Conservation (phyloP, 2,113 vertebrate genomes). For the Erythrocebus patas region DNA sequence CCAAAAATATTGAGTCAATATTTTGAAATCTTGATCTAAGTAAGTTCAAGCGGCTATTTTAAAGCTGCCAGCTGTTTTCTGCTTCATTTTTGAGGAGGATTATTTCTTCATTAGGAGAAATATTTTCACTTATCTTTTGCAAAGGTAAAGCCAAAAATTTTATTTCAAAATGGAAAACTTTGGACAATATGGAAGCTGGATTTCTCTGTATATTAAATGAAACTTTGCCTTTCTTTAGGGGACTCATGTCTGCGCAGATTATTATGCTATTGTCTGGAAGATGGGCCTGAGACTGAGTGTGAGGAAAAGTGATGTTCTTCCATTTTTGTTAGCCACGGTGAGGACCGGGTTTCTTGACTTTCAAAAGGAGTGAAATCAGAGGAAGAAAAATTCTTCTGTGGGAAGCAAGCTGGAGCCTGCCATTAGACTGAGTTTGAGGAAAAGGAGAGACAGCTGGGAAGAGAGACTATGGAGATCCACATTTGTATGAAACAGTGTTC, state of each 20-base stretch:
- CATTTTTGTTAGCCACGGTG: not conserved
- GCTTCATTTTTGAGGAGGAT: constrained; percentile 34
- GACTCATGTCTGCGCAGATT: not conserved
- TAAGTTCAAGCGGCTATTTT: constrained; percentile 38
- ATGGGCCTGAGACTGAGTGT: not conserved
- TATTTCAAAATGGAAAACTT: not conserved
- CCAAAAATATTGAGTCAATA: constrained; percentile 57
- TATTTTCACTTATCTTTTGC: constrained; percentile 50
- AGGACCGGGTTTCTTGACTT: not conserved
- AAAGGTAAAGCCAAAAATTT: constrained; percentile 54
- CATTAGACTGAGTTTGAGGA: not conserved
- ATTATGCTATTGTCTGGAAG: not conserved
- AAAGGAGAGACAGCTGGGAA: not conserved
- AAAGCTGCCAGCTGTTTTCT: constrained; percentile 42
- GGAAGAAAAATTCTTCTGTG: not conserved
- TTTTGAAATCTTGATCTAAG: constrained; percentile 57
- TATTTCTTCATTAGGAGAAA: constrained; percentile 26
- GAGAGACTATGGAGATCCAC: not conserved
- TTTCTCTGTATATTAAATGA: not conserved
- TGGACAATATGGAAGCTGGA: not conserved
- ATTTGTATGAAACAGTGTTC: too few relatives aligned
- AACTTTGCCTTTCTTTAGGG: not conserved
- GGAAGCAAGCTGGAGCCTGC: not conserved
- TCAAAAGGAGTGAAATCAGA: not conserved
- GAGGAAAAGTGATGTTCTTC: not conserved